A percentile compares a stretch with the other conserved stretches of the same genome.
These are phyloP conservation scores for Adineta ricciae DNA, from an alignment of 2,888 invertebrate genomes.

Conservation along the genomic window DNA sequence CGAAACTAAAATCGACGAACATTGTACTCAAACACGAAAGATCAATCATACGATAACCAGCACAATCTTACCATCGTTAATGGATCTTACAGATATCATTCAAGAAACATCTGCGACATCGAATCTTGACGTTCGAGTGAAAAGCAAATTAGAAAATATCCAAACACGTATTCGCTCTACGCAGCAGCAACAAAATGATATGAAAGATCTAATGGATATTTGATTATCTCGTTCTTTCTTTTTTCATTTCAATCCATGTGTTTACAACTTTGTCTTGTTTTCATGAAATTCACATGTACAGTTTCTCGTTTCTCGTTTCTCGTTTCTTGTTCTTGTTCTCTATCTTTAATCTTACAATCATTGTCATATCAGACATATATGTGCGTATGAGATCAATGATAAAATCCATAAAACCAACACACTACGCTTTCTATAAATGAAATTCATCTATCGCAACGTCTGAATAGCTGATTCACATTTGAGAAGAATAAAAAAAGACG, in stretches of 20 bases:
- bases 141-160: background rate
- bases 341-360: background rate
- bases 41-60: background rate
- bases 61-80: background rate
- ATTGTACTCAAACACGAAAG: background rate
- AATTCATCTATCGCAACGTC: no score
- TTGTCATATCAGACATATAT: background rate
- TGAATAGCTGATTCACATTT: no score
- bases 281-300: background rate
- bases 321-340: background rate
- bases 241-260: background rate
- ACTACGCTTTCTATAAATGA: background rate
- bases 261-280: background rate
- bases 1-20: background rate
- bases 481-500: no score
- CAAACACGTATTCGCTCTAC: background rate
- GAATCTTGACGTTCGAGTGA: background rate
- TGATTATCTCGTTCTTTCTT: background rate
- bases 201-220: conserved; percentile 4
- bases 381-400: background rate
- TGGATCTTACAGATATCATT: background rate
- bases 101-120: background rate
- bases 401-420: background rate
- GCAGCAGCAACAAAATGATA: background rate
- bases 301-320: background rate